Percentiles rank a stretch among this genome's conserved stretches.
Evolutionary conservation across 1,140 invertebrate species (phyloP).

Genomic region (Calliopsis andreniformis): DNA sequence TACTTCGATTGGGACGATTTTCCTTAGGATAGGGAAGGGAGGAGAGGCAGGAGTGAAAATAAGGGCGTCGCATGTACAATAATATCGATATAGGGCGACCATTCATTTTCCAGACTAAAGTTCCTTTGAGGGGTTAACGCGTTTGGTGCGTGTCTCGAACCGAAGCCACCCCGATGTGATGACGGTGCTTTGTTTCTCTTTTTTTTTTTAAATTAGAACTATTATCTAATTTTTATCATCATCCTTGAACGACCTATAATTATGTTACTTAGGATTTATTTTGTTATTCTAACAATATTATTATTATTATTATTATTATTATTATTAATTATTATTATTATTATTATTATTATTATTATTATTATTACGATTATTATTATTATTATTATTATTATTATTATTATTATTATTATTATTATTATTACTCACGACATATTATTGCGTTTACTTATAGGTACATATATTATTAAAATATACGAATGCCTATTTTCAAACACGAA

Average conservation of each 20-base stretch:
- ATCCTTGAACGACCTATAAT: constrained; percentile 32
- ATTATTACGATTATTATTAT: constrained; percentile 61
- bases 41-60: constrained; percentile 30
- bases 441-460: constrained; percentile 73
- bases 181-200: constrained; percentile 81
- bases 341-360: constrained; percentile 48
- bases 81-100: constrained; percentile 51
- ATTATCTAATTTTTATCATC: constrained; percentile 55
- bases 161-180: constrained; percentile 77
- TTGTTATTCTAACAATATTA: constrained; percentile 60
- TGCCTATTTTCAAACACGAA: constrained; percentile 72
- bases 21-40: constrained; percentile 24
- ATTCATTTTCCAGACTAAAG: constrained; percentile 75
- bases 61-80: constrained; percentile 60
- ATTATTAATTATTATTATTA: constrained; percentile 51
- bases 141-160: constrained; percentile 62
- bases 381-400: constrained; percentile 56
- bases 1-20: constrained; percentile 12
- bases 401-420: constrained; percentile 55
- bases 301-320: constrained; percentile 46
- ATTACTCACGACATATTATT: constrained; percentile 69
- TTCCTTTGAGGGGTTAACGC: constrained; percentile 73
- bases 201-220: constrained; percentile 70
- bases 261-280: constrained; percentile 59
- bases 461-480: constrained; percentile 74